Evolutionary conservation across 2,797 vertebrate genomes (phyloP), one percentile per base, ranked within the genome.

Genomic region (Aythya fuligula): DNA sequence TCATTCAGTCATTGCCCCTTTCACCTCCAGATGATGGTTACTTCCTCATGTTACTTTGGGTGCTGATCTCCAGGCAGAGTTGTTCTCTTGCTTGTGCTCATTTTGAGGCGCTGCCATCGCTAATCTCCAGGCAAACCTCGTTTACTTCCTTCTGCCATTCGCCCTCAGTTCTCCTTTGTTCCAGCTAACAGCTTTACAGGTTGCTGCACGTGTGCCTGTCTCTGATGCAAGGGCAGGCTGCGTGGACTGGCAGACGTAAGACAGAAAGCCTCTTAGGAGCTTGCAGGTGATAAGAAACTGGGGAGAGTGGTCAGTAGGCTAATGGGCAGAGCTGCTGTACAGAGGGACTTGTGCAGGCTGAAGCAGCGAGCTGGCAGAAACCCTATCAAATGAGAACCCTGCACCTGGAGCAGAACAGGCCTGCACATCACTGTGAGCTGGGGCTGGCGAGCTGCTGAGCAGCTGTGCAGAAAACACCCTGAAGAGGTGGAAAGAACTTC

Each of bases 331-430:
- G 47, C 60, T 82, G n/a, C n/a, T 57, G 0, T 34, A 36, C 32
- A 20, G 30, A 62, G 43, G 27, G 25, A 79, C 73, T 34, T 43
- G n/a, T 43, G 4, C 17, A 69, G 24, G 13, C 62, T 76, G 62
- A 51, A 71, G 58, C 57, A 72, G 24, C 13, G 38, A 45, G 60
- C n/a, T 73, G 39, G 39, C 34, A 91, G 66, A 82, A 87, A 60
- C 30, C 27, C 70, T 41, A 6, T 1, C 6, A 66, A 49, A 39
- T 21, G 16, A 0, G 2, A 61, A 25, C 51, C 43, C 1, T 8
- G 65, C n/a, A 54, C n/a, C 65, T 80, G 45, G 19, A 51, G 32
- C 41, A 80, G 30, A 24, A 11, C 32, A 64, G 45, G 27, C 8
- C 17, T 45, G 30, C 36, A 58, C 2, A 18, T 4, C 22, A 4